phyloP scores from a whole-genome alignment of 2,888 invertebrate genomes.

The Chorisops tibialis region DNA sequence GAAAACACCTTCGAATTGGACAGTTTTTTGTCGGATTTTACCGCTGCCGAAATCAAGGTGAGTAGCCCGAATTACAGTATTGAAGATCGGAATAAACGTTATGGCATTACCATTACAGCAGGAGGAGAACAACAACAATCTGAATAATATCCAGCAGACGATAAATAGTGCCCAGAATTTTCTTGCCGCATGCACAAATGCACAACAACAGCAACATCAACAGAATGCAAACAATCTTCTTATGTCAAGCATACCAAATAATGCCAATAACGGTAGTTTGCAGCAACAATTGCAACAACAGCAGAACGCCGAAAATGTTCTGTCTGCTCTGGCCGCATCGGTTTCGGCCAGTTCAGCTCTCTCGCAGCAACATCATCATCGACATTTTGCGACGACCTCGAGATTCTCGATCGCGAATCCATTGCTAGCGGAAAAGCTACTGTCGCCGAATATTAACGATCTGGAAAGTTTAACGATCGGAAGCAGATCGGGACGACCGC shows the following conservation, averaged over 20 bases:
- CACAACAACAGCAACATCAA: slow-evolving; percentile 30
- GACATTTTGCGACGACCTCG: slow-evolving; percentile 54
- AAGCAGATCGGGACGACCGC: slow-evolving; percentile 37
- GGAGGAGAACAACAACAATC: slow-evolving; percentile 47
- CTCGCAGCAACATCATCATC: slow-evolving; percentile 35
- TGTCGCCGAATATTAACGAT: slow-evolving; percentile 63
- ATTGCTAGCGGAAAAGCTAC: slow-evolving; percentile 74
- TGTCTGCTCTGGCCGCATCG: slow-evolving; percentile 38
- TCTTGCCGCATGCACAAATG: slow-evolving; percentile 37
- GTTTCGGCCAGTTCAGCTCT: slow-evolving; percentile 36
- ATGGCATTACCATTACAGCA: slow-evolving; percentile 41
- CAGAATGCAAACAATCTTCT: slow-evolving; percentile 29
- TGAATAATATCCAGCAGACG: slow-evolving; percentile 46
- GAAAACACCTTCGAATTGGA: slow-evolving; percentile 86
- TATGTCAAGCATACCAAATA: slow-evolving; percentile 32
- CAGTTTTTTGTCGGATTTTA: slow-evolving; percentile 74
- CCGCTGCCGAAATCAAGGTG: slow-evolving; percentile 71
- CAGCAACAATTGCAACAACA: slow-evolving; percentile 3
- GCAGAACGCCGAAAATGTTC: slow-evolving; percentile 34
- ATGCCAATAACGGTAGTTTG: slow-evolving; percentile 27
- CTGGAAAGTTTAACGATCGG: slow-evolving; percentile 35
- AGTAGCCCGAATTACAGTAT: too few relatives aligned
- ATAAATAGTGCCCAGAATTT: slow-evolving; percentile 49
- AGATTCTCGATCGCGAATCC: slow-evolving; percentile 83
- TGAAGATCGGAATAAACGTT: neutral